These are phyloP conservation scores for Macrotrachela quadricornifera DNA, from an alignment of 1,140 invertebrate species.

Conservation along the genomic window DNA sequence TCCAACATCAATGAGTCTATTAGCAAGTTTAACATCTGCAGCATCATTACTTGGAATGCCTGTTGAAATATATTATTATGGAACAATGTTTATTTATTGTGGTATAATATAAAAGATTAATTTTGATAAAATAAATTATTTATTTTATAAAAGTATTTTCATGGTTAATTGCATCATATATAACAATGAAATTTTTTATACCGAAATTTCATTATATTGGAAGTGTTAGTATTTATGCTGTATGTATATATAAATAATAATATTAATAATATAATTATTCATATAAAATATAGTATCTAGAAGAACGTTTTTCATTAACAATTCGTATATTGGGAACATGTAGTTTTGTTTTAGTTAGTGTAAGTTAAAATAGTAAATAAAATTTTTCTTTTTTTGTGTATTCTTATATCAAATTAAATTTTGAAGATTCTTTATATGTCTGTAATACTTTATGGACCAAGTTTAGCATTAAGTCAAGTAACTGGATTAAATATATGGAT, in stretches of 20 bases:
- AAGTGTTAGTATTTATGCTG: conserved; percentile 22
- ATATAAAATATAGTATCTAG: conserved; percentile 7
- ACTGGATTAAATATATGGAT: conserved; percentile 13
- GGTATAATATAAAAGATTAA: conserved; percentile 11
- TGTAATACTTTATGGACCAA: conserved; percentile 20
- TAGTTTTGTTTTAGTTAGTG: neutral
- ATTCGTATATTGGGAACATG: neutral
- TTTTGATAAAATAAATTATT: no score
- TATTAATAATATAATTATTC: neutral
- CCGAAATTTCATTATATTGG: conserved; percentile 24
- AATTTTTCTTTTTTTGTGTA: no score
- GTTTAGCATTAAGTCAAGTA: conserved; percentile 20
- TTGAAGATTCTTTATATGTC: conserved; percentile 20
- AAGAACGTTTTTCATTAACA: conserved; percentile 1
- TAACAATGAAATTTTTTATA: conserved; percentile 16
- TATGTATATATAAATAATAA: neutral
- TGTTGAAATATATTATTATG: neutral
- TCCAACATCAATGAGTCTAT: neutral
- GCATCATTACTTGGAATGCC: neutral
- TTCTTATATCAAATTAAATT: neutral
- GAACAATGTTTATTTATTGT: conserved; percentile 20
- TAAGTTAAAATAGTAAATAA: conserved; percentile 5
- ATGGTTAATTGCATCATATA: conserved; percentile 13
- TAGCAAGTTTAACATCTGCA: neutral
- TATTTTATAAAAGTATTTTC: no score